Conservation (phyloP, 2,113 vertebrate species). For the Indri indri region DNA sequence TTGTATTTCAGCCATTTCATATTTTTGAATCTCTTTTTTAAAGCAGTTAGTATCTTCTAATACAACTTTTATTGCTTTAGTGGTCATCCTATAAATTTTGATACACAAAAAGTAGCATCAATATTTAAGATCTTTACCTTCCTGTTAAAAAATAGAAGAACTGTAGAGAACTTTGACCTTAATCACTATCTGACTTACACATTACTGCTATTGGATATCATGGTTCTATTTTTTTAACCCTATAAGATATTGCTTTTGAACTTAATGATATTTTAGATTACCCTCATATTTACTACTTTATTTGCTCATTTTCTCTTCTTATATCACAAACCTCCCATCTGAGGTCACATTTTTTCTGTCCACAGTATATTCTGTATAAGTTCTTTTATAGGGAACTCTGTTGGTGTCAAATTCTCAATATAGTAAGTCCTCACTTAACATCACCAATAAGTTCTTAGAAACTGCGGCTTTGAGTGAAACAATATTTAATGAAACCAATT, state of each 20-base stretch:
- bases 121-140: conserved; percentile 22
- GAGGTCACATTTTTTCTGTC: background rate
- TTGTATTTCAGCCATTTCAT: background rate
- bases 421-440: background rate
- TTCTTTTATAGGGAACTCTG: background rate
- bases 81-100: background rate
- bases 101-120: background rate
- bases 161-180: background rate
- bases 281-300: conserved; percentile 22
- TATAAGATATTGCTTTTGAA: background rate
- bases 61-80: background rate
- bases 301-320: conserved; percentile 9
- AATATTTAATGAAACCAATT: background rate
- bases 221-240: background rate
- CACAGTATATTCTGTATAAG: background rate
- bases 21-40: background rate
- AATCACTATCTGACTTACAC: background rate
- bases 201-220: background rate
- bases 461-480: background rate
- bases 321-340: background rate
- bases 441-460: background rate
- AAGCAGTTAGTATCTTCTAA: background rate
- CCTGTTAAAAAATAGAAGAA: conserved; percentile 26
- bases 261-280: background rate
- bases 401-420: conserved; percentile 5